Base-by-base conservation (phyloP, 2,888 invertebrate genomes). In the Penaeus monodon region DNA sequence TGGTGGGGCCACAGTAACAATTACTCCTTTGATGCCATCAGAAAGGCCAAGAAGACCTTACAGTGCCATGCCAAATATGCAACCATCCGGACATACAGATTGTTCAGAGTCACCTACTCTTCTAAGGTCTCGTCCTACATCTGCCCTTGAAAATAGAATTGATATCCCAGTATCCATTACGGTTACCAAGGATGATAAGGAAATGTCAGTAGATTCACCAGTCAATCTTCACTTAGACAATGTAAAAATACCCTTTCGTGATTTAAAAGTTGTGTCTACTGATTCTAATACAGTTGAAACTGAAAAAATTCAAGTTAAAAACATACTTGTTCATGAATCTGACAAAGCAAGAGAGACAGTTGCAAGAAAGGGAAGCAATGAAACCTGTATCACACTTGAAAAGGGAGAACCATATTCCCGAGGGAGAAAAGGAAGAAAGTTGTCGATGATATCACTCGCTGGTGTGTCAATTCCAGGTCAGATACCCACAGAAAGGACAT, bases 61-160 rank as follows among this genome's bases (percentile, higher is more conserved):
- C 44, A 84, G 79, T 79, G 78, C 84, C 49, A 57, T 84, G 84
- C 66, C 84, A 24, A 74, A 24, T 63, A 44, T 74, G 64, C 74
- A 82, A 22, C 49, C 82, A 1, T 77, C 77, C 7, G 24, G 77
- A 77, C 49, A 22, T 57, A 17, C 22, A 57, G 77, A 63, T 7
- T 29, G 2, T n/a, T 29, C 77, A 57, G 77, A 77, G 7, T 20
- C 77, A 57, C 63, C 22, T 77, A 27, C 63, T n/a, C 20, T 77
- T 20, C 77, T 63, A 27, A 77, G 77, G 44, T 49, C 77, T 22
- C 49, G 63, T 20, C 77, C 77, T 77, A 17, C 57, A 22, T 63
- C n/a, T 20, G 49, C 77, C n/a, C 27, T 63, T 57, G 57, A 57
- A 14, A 57, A 63, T 27, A 77, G 63, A n/a, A 24, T 77, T n/a